Evolutionary conservation across 2,888 invertebrate genomes (phyloP).

Genomic region (Drosophila suboccidentalis): DNA sequence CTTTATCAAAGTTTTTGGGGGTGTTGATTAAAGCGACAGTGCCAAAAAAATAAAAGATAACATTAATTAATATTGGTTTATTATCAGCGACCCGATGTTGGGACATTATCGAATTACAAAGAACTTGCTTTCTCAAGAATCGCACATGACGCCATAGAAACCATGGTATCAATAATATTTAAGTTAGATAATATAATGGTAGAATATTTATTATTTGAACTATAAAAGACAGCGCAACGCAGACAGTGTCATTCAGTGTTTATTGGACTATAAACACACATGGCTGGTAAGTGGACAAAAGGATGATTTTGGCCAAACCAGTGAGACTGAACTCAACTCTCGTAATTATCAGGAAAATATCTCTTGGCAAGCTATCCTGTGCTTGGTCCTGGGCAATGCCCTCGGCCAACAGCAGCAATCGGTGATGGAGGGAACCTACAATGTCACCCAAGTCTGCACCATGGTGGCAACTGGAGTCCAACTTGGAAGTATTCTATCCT

Average conservation of each 20-base stretch:
- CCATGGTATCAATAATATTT: slow-evolving; percentile 1
- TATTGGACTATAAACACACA: slow-evolving; percentile 13
- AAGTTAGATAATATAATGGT: neutral
- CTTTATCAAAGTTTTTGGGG: slow-evolving; percentile 1
- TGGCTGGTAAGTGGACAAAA: slow-evolving; percentile 37
- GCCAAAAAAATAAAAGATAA: slow-evolving; percentile 37
- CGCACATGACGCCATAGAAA: slow-evolving; percentile 8
- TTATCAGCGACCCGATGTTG: slow-evolving; percentile 7
- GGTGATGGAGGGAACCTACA: slow-evolving; percentile 61
- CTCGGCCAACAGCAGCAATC: slow-evolving; percentile 9
- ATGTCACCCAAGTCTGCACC: slow-evolving; percentile 60
- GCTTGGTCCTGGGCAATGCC: slow-evolving; percentile 41
- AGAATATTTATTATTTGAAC: neutral
- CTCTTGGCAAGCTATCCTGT: slow-evolving; percentile 53
- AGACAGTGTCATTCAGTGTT: slow-evolving; percentile 41
- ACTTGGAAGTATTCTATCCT: slow-evolving; percentile 60
- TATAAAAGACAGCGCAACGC: slow-evolving; percentile 37
- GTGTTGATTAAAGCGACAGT: neutral
- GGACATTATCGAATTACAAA: slow-evolving; percentile 38
- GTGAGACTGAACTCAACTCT: neutral
- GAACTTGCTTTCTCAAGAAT: slow-evolving; percentile 29
- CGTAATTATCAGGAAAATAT: slow-evolving; percentile 42
- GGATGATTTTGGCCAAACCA: neutral
- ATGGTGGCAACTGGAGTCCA: slow-evolving; percentile 39
- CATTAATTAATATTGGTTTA: slow-evolving; percentile 35